Evolutionary conservation across 92 coral and sea anemone genomes (phyloP).

Genomic region (Virgularia gustaviana): DNA sequence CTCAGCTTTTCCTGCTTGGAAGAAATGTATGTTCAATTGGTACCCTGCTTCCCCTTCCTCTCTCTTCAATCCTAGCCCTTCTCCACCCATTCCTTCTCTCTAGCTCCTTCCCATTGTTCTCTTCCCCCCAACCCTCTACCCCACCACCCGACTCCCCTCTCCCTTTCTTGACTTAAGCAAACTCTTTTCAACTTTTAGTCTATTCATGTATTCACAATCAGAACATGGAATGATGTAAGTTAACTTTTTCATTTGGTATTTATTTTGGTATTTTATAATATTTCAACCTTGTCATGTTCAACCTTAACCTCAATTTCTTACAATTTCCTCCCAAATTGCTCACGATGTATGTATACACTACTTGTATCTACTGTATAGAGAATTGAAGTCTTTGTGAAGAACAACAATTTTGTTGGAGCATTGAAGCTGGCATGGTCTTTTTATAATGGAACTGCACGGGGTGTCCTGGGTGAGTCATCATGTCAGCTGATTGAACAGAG

Average conservation of each 20-base stretch:
- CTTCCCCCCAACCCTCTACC: not conserved
- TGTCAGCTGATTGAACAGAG: not conserved
- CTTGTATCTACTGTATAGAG: conserved; percentile 48
- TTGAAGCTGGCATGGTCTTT: conserved; percentile 82
- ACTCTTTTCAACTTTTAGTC: conserved; percentile 51
- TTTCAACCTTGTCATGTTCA: not conserved
- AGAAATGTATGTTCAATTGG: too few relatives aligned
- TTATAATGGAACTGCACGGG: conserved; percentile 81
- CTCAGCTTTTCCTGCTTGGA: conserved; percentile 78
- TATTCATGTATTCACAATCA: conserved; percentile 79
- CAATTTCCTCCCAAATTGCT: not conserved
- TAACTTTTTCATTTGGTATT: not conserved
- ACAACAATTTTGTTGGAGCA: conserved; percentile 73
- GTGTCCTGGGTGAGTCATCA: conserved; percentile 76
- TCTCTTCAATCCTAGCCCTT: too few relatives aligned
- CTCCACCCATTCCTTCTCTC: too few relatives aligned
- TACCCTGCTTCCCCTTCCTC: too few relatives aligned
- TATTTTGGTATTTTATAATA: not conserved
- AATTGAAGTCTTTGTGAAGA: conserved; percentile 65
- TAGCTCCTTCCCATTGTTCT: not conserved
- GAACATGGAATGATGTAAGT: conserved; percentile 94
- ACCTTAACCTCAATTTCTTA: not conserved
- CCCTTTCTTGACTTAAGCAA: not conserved
- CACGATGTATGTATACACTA: not conserved
- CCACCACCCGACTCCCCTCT: not conserved